These are phyloP conservation scores for Prosopocoilus inquinatus DNA, from an alignment of 2,888 invertebrate species.

Conservation along the genomic window DNA sequence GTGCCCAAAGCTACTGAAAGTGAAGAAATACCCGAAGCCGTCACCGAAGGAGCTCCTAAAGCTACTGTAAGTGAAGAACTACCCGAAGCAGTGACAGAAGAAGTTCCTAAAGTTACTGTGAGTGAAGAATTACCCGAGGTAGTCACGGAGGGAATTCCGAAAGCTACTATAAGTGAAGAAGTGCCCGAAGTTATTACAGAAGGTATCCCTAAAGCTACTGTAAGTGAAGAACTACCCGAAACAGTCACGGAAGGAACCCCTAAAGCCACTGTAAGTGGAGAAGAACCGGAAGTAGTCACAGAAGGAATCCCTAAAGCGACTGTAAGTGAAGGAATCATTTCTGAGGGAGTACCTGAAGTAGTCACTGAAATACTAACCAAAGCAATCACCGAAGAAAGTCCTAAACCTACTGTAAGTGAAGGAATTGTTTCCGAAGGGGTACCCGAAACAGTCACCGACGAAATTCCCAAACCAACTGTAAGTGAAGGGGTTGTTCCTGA, in stretches of 20 bases:
- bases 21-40: neutral
- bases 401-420: constrained; percentile 5
- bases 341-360: constrained; percentile 21
- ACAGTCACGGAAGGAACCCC: constrained; percentile 3
- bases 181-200: constrained; percentile 7
- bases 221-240: constrained; percentile 18
- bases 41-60: neutral
- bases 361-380: constrained; percentile 13
- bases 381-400: constrained; percentile 10
- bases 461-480: neutral
- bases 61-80: neutral
- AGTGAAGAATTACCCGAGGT: constrained; percentile 7
- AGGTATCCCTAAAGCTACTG: constrained; percentile 18
- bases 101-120: constrained; percentile 12
- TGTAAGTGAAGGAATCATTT: no score
- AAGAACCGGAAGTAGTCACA: constrained; percentile 6
- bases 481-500: no score
- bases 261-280: constrained; percentile 2
- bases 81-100: constrained; percentile 10
- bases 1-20: neutral
- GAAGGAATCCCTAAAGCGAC: constrained; percentile 8
- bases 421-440: no score
- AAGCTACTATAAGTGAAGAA: neutral
- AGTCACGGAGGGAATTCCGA: constrained; percentile 2
- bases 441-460: constrained; percentile 16